phyloP scores from a whole-genome alignment of 2,113 vertebrate genomes.

The Chelonoidis abingdonii region DNA sequence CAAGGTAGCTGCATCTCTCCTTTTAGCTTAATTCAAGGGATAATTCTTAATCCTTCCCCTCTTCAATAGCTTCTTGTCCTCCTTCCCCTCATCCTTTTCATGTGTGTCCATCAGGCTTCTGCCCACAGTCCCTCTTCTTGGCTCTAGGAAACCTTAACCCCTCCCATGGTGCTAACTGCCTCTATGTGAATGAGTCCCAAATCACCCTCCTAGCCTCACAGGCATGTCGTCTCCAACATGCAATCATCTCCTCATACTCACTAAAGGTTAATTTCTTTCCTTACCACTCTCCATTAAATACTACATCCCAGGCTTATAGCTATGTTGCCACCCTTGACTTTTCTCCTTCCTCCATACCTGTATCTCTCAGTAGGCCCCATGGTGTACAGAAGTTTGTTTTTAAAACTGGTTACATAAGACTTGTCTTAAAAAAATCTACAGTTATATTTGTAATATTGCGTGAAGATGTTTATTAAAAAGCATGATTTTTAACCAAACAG shows the following conservation, averaged over 20 bases:
- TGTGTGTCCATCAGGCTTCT: not conserved
- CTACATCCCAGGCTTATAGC: not conserved
- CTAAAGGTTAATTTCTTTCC: not conserved
- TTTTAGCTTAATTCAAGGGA: not conserved
- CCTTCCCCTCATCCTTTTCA: not conserved
- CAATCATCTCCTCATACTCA: not conserved
- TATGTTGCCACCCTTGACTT: not conserved
- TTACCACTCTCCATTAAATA: not conserved
- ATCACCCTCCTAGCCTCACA: not conserved
- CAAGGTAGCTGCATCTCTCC: not conserved
- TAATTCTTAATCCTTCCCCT: not conserved
- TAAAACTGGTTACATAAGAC: not conserved
- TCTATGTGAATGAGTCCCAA: not conserved
- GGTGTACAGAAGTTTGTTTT: not conserved
- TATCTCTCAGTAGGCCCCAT: not conserved
- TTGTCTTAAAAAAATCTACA: not conserved
- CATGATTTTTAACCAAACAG: fast-evolving
- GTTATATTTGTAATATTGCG: fast-evolving
- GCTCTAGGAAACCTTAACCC: not conserved
- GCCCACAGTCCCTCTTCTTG: not conserved
- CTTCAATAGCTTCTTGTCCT: not conserved
- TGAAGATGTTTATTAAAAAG: not conserved
- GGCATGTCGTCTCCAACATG: not conserved
- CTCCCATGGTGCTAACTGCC: fast-evolving
- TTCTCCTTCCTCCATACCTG: not conserved